These are phyloP conservation scores for Ispidina lecontei DNA, from an alignment of 2,797 vertebrate genomes.

Conservation along the genomic window DNA sequence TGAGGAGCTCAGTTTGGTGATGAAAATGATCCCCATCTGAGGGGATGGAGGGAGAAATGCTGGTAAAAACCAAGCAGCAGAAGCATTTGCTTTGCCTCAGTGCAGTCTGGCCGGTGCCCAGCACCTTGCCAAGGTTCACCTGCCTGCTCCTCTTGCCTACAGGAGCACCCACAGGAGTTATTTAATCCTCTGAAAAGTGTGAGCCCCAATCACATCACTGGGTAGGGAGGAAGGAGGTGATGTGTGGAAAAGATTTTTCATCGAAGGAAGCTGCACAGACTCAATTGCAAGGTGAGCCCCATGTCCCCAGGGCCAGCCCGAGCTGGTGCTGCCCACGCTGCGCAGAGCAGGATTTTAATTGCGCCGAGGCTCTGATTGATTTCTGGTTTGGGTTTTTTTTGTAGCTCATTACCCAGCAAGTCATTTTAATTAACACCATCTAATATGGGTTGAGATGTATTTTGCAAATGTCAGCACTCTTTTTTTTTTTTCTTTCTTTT, in stretches of 20 bases:
- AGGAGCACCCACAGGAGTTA: rapidly evolving
- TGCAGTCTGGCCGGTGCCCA: background rate
- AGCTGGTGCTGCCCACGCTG: rapidly evolving
- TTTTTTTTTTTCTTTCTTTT: background rate
- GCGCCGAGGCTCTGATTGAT: constrained; percentile 8
- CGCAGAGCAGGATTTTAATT: background rate
- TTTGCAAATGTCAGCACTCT: constrained; percentile 57
- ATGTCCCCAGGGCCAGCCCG: rapidly evolving
- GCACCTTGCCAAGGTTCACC: rapidly evolving
- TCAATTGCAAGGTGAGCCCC: background rate
- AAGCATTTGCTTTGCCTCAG: rapidly evolving
- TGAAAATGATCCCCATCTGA: background rate
- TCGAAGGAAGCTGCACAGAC: background rate
- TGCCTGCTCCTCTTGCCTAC: background rate
- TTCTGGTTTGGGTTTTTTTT: background rate
- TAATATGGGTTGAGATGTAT: constrained; percentile 14
- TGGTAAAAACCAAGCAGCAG: background rate
- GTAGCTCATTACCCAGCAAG: constrained; percentile 35
- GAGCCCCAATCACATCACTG: rapidly evolving
- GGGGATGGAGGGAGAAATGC: background rate
- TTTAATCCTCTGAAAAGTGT: rapidly evolving
- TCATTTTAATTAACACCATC: constrained; percentile 65
- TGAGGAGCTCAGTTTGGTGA: background rate
- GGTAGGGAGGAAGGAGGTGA: background rate
- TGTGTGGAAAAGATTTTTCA: background rate